phyloP scores from a whole-genome alignment of 2,113 vertebrate genomes.

The Kryptolebias marmoratus region DNA sequence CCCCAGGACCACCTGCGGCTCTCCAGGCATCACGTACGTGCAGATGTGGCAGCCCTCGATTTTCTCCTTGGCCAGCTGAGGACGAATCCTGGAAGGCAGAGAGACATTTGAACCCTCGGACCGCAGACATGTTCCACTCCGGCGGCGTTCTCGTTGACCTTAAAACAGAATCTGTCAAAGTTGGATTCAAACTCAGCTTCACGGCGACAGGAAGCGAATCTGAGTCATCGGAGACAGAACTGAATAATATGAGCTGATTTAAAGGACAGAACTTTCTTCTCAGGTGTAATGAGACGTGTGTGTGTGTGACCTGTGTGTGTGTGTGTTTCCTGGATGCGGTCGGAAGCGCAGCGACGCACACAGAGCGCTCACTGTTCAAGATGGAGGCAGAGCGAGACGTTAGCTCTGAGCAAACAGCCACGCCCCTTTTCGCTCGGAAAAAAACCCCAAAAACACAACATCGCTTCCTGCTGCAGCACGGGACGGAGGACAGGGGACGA shows the following conservation, averaged over 20 bases:
- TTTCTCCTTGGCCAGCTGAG: constrained; percentile 95
- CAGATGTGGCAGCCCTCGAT: constrained; percentile 99
- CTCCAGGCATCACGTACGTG: constrained; percentile 91
- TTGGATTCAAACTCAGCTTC: too few relatives aligned
- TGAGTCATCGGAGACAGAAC: not conserved
- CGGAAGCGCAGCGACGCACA: constrained; percentile 6
- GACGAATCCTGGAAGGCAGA: constrained; percentile 86
- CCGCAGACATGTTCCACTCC: too few relatives aligned
- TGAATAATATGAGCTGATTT: constrained; percentile 1
- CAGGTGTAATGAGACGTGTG: constrained; percentile 17
- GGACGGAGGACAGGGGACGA: too few relatives aligned
- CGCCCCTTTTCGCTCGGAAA: constrained; percentile 75
- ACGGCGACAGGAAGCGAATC: not conserved
- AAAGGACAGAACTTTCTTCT: constrained; percentile 9
- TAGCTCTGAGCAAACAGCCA: constrained; percentile 68
- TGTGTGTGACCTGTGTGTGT: constrained; percentile 21
- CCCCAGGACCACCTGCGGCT: constrained; percentile 95
- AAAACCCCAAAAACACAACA: constrained; percentile 58
- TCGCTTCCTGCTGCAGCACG: constrained; percentile 44
- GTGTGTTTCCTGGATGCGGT: constrained; percentile 1
- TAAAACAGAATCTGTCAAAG: too few relatives aligned
- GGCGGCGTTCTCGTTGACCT: too few relatives aligned
- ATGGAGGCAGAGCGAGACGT: constrained; percentile 11
- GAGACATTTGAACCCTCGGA: not conserved
- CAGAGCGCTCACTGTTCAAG: constrained; percentile 67